phyloP scores from a whole-genome alignment of 2,113 vertebrate species.

The Tyto alba region DNA sequence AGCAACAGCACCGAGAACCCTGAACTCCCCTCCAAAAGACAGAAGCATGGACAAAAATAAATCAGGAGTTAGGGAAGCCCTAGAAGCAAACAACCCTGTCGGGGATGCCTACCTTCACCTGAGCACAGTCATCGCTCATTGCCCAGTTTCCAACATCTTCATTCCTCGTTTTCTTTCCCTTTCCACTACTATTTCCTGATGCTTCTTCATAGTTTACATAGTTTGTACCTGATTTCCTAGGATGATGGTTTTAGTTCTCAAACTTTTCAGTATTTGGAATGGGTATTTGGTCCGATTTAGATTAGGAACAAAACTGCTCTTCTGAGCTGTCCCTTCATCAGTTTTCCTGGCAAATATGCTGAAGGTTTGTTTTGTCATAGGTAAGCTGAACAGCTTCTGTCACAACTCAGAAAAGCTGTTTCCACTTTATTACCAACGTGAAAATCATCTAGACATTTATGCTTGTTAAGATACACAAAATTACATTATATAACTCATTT shows the following conservation, averaged over 20 bases:
- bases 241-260: background rate
- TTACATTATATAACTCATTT: background rate
- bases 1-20: background rate
- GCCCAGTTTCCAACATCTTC: background rate
- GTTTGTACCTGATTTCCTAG: background rate
- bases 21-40: background rate
- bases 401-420: background rate
- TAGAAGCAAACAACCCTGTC: background rate
- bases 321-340: background rate
- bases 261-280: background rate
- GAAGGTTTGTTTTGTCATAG: background rate
- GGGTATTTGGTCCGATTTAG: background rate
- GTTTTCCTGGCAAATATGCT: background rate
- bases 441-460: background rate
- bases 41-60: fast-evolving
- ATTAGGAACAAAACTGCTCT: background rate
- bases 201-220: background rate
- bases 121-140: fast-evolving
- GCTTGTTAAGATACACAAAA: background rate
- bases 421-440: background rate
- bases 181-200: background rate
- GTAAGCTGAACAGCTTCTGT: background rate
- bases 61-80: background rate
- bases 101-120: background rate
- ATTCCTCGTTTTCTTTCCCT: background rate